Conservation (phyloP, 1,140 invertebrate genomes). For the Epicauta chinensis region DNA sequence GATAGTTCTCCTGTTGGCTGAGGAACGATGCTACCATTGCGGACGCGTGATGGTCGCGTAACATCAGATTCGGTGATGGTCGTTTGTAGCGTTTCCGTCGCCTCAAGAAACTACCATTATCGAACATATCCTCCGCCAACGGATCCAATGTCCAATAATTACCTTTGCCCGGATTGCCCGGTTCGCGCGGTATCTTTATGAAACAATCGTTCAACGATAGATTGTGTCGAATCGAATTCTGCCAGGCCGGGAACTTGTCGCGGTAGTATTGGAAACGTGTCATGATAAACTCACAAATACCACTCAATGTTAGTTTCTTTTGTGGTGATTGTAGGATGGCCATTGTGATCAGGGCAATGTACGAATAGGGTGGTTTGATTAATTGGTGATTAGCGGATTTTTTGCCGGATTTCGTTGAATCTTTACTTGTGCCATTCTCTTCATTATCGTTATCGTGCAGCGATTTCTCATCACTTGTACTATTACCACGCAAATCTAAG, state of each 20-base stretch:
- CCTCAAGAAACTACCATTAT: constrained; percentile 95
- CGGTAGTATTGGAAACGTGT: constrained; percentile 94
- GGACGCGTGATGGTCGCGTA: constrained; percentile 43
- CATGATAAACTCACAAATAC: constrained; percentile 99
- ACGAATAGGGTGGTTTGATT: constrained; percentile 95
- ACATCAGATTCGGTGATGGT: constrained; percentile 56
- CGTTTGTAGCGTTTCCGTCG: constrained; percentile 93
- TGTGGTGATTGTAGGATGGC: constrained; percentile 95
- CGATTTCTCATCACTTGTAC: constrained; percentile 19
- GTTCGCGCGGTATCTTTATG: constrained; percentile 96
- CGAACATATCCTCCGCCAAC: constrained; percentile 97
- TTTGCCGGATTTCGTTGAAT: constrained; percentile 5
- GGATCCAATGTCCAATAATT: constrained; percentile 99
- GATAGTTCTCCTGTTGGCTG: constrained; percentile 38
- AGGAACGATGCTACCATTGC: constrained; percentile 40
- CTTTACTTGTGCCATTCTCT: constrained; percentile 21
- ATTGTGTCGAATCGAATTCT: constrained; percentile 97
- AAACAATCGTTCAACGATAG: constrained; percentile 98
- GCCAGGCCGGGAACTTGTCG: constrained; percentile 94
- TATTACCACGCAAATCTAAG: constrained; percentile 37
- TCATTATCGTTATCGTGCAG: constrained; percentile 22
- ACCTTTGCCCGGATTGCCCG: constrained; percentile 97
- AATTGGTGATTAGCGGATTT: constrained; percentile 36
- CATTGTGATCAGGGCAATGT: constrained; percentile 98
- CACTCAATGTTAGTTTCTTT: constrained; percentile 92